Base-by-base conservation (phyloP, 2,888 invertebrate genomes). In the Heliconius charithonia region DNA sequence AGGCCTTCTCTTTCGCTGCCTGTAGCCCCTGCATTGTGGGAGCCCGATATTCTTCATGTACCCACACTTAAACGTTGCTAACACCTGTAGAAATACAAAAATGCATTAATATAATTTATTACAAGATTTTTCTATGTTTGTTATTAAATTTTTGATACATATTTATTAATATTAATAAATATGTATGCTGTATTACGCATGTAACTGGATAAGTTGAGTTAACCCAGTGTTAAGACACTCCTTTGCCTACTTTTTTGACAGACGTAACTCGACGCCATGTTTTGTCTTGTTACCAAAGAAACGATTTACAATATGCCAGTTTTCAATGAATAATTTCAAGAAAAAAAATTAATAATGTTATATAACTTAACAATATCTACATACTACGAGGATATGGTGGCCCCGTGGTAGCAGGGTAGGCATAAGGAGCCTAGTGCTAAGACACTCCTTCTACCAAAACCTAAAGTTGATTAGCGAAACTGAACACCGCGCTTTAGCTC, bases 1-100 rank as follows among this genome's bases (percentile, higher is more conserved):
- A 92, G 86, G 94, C 94, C 90, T 94, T 95, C 86, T 95, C 93
- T 88, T 95, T 95, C 88, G 94, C 94, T 90, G 94, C 93, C 83
- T 90, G 91, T 84, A 95, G 91, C 92, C 92, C 94, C 91, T 94
- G 93, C 94, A 95, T 94, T 87, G 86, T 86, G 87, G 87, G 85
- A 84, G 85, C 86, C 84, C 86, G 86, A 85, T 87, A 84, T 89
- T 86, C 93, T 89, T 86, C 94, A 93, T 94, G 89, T 91, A 93
- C 88, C 83, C 86, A 85, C 86, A 87, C 87, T 88, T 84, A 84
- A 83, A 83, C 83, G 85, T 83, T 80, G 85, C 88, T 87, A 90
- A 87, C 87, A 89, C 92, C 92, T 92, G 85, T 0, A 84, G 84
- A 80, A 83, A 81, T 41, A 41, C 13, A 32, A 75, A 51, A 41